phyloP scores from a whole-genome alignment of 2,888 invertebrate species.

The Cordilura impudica region DNA sequence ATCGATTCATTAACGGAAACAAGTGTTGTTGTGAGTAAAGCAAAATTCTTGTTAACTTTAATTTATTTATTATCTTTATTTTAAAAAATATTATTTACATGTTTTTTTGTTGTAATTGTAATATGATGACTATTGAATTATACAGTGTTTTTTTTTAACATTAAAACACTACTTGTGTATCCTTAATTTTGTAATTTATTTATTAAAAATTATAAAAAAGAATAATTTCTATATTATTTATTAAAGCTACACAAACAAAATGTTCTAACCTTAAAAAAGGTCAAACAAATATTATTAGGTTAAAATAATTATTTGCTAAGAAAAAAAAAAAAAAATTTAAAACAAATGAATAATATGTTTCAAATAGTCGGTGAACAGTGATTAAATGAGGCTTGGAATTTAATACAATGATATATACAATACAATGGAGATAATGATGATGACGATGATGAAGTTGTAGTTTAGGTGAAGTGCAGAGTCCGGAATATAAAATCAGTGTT shows the following conservation, averaged over 20 bases:
- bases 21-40: too few relatives aligned
- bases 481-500: not conserved
- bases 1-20: too few relatives aligned
- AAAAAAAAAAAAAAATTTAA: not conserved
- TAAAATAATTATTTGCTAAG: not conserved
- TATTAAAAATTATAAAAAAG: slow-evolving; percentile 28
- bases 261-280: not conserved
- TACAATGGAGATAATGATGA: slow-evolving; percentile 46
- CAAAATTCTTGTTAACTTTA: too few relatives aligned
- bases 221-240: not conserved
- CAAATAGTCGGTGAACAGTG: not conserved
- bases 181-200: slow-evolving; percentile 8
- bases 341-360: not conserved
- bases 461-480: not conserved
- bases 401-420: slow-evolving; percentile 48
- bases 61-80: not conserved
- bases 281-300: not conserved
- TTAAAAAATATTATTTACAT: not conserved
- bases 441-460: not conserved
- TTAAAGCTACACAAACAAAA: slow-evolving; percentile 49
- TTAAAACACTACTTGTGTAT: slow-evolving; percentile 7
- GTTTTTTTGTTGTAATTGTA: not conserved
- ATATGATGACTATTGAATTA: slow-evolving; percentile 55
- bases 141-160: slow-evolving; percentile 18
- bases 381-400: not conserved